phyloP scores from a whole-genome alignment of 1,140 invertebrate genomes.

The Ceratosolen fusciceps region DNA sequence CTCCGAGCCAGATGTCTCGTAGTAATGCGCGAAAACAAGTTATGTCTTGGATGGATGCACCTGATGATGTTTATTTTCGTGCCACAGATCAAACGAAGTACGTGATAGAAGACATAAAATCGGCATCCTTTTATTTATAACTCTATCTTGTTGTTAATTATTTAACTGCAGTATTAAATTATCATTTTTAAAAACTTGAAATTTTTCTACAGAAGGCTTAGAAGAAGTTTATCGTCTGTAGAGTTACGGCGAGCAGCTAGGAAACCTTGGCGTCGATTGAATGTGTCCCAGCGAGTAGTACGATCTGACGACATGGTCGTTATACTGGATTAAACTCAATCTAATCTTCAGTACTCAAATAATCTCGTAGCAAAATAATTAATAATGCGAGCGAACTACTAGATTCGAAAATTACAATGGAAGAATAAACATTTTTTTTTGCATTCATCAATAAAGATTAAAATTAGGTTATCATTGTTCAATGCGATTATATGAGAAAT shows the following conservation, averaged over 20 bases:
- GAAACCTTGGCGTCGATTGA: conserved; percentile 88
- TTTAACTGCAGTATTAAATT: no score
- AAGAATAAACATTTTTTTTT: no score
- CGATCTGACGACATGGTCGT: conserved; percentile 76
- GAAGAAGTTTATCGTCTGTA: conserved; percentile 83
- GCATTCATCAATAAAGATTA: no score
- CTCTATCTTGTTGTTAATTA: no score
- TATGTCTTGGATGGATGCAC: conserved; percentile 97
- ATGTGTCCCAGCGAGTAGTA: conserved; percentile 66
- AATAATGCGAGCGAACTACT: no score
- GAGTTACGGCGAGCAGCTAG: conserved; percentile 91
- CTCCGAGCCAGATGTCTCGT: conserved; percentile 72
- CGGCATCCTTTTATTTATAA: no score
- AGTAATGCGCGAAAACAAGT: conserved; percentile 86
- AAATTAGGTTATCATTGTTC: no score
- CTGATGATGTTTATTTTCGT: conserved; percentile 96
- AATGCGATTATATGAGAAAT: neutral
- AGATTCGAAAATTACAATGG: no score
- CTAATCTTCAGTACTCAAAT: neutral
- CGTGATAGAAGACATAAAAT: no score
- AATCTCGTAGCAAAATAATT: neutral
- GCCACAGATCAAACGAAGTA: conserved; percentile 92
- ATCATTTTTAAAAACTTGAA: no score
- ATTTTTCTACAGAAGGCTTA: conserved; percentile 78
- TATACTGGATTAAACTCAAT: conserved; percentile 77